These are phyloP conservation scores for Lithophane socia DNA, from an alignment of 2,888 invertebrate species.

Conservation along the genomic window DNA sequence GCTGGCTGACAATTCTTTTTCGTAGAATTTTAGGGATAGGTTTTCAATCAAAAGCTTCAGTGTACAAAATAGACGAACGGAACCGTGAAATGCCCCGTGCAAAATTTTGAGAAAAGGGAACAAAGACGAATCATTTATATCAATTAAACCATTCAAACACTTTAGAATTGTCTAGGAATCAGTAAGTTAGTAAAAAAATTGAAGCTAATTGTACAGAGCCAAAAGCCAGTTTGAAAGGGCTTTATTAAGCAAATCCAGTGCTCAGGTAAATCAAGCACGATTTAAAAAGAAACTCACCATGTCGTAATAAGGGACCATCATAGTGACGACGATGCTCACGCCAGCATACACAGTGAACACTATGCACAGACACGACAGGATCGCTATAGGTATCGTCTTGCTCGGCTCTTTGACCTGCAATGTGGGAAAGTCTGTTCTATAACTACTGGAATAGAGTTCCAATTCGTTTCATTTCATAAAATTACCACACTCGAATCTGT, in stretches of 20 bases:
- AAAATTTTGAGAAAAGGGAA: neutral
- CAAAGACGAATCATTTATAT: neutral
- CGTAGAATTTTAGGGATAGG: neutral
- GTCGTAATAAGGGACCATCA: conserved; percentile 97
- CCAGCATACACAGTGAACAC: conserved; percentile 95
- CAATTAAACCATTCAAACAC: neutral
- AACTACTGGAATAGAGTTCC: neutral
- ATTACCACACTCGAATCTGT: neutral
- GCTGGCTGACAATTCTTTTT: neutral
- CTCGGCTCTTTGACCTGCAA: conserved; percentile 93
- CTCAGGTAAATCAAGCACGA: too few species aligned
- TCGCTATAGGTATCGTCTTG: conserved; percentile 95
- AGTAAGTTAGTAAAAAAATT: neutral
- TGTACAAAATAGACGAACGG: neutral
- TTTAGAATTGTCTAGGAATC: neutral
- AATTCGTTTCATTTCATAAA: neutral
- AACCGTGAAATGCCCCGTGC: neutral
- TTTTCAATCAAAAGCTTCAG: neutral
- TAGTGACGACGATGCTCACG: conserved; percentile 96
- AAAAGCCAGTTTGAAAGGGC: neutral
- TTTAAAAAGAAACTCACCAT: conserved; percentile 70
- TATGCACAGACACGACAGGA: conserved; percentile 94
- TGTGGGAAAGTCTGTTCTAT: conserved; percentile 22
- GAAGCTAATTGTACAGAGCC: neutral
- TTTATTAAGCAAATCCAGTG: neutral